Evolutionary conservation across 1,140 invertebrate species (phyloP).

Genomic region (Drosophila quadrilineata): DNA sequence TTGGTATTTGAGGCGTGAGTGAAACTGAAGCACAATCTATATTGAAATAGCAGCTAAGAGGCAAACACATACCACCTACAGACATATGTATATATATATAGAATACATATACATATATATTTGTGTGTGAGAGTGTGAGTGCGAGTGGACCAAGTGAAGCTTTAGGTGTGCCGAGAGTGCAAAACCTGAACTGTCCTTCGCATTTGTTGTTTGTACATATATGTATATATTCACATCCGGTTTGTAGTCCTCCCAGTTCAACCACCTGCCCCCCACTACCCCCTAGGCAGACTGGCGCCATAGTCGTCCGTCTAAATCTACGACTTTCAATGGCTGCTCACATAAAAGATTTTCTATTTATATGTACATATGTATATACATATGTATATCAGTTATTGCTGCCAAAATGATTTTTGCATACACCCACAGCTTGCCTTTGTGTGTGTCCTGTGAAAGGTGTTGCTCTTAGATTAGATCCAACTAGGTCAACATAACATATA

Average conservation of each 20-base stretch:
- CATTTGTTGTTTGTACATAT: too few species aligned
- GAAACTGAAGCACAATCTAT: conserved; percentile 36
- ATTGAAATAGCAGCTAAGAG: conserved; percentile 42
- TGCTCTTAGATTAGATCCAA: conserved; percentile 55
- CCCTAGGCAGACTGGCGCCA: conserved; percentile 39
- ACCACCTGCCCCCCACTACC: too few species aligned
- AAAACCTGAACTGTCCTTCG: conserved; percentile 12
- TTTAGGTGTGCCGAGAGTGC: conserved; percentile 32
- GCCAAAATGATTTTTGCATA: conserved; percentile 62
- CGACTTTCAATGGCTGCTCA: conserved; percentile 37
- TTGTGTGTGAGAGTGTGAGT: background rate
- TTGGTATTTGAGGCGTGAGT: conserved; percentile 13
- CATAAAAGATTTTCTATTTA: too few species aligned
- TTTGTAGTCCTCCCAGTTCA: too few species aligned
- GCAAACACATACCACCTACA: conserved; percentile 6
- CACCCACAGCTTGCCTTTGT: conserved; percentile 38
- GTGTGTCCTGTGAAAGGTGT: background rate
- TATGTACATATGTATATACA: background rate
- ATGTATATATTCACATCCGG: conserved; percentile 30
- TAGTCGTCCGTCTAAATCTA: conserved; percentile 46
- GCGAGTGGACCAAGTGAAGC: conserved; percentile 11
- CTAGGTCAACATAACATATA: conserved; percentile 38
- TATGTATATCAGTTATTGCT: conserved; percentile 66
- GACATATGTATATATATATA: background rate
- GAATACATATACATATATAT: background rate